Conservation (phyloP, 2,113 vertebrate genomes). For the Zosterops pallidus region DNA sequence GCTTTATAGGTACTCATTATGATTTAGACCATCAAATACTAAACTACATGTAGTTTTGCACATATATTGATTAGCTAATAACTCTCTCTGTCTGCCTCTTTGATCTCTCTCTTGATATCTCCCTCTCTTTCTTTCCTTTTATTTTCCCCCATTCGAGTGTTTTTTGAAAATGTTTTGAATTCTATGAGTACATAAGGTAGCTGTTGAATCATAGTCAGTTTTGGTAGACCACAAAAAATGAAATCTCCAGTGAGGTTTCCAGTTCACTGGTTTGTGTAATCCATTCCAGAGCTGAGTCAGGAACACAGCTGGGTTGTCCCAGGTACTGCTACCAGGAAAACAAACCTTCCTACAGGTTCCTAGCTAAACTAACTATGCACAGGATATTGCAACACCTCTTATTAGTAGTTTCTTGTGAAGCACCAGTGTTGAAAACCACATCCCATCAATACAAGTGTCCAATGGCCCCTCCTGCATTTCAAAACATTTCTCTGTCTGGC, state of each 20-base stretch:
- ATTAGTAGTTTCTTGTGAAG: background rate
- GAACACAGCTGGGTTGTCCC: background rate
- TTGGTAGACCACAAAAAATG: background rate
- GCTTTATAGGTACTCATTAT: fast-evolving
- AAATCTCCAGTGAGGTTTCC: background rate
- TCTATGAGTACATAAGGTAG: background rate
- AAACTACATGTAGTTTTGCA: background rate
- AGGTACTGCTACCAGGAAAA: background rate
- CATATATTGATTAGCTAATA: background rate
- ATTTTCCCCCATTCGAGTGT: background rate
- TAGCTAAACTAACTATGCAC: background rate
- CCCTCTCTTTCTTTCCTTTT: background rate
- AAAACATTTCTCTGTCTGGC: background rate
- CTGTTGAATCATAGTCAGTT: background rate
- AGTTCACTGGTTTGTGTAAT: background rate
- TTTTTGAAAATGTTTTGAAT: background rate
- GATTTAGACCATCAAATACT: background rate
- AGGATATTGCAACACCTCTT: background rate
- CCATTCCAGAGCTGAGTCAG: background rate
- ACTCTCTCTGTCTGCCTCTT: background rate
- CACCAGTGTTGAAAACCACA: background rate
- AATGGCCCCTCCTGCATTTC: background rate
- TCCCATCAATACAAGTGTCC: background rate
- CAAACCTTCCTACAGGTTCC: background rate
- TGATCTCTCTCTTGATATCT: background rate